Evolutionary conservation across 2,797 vertebrate species (phyloP).

Genomic region (Clarias laeviceps): DNA sequence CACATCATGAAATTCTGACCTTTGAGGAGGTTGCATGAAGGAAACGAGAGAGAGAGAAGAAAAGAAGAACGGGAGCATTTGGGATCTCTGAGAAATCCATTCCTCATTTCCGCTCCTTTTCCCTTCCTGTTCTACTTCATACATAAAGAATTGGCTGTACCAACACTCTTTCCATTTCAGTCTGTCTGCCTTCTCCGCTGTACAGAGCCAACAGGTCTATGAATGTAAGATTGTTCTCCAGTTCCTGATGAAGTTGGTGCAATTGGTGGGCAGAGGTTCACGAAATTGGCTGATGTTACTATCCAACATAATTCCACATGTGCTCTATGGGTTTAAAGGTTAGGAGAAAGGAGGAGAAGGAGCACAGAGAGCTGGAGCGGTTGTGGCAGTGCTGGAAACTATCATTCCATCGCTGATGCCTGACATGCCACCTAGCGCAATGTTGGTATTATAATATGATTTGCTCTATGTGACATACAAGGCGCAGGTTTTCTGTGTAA

Average conservation of each 20-base stretch:
- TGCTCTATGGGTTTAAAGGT: not conserved
- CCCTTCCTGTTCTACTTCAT: slow-evolving; percentile 26
- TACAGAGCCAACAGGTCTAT: not conserved
- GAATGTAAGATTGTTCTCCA: slow-evolving; percentile 2
- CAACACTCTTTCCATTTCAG: slow-evolving; percentile 41
- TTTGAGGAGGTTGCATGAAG: slow-evolving; percentile 24
- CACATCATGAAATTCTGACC: slow-evolving; percentile 44
- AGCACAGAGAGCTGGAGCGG: not conserved
- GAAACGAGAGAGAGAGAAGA: not conserved
- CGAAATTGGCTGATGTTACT: not conserved
- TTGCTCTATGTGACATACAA: too few species aligned
- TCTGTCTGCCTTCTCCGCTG: not conserved
- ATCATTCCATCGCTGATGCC: too few species aligned
- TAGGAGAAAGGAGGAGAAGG: not conserved
- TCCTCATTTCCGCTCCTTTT: slow-evolving; percentile 19
- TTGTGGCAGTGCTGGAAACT: not conserved
- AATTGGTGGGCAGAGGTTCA: not conserved
- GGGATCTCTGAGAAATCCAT: slow-evolving; percentile 41
- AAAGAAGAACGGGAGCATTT: not conserved
- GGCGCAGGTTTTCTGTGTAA: not conserved
- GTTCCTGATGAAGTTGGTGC: not conserved
- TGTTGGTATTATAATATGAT: too few species aligned
- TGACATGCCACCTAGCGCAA: not conserved
- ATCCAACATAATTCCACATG: not conserved
- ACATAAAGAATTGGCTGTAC: slow-evolving; percentile 18